phyloP scores from a whole-genome alignment of 2,888 invertebrate genomes.

The Diarsia dahlii region DNA sequence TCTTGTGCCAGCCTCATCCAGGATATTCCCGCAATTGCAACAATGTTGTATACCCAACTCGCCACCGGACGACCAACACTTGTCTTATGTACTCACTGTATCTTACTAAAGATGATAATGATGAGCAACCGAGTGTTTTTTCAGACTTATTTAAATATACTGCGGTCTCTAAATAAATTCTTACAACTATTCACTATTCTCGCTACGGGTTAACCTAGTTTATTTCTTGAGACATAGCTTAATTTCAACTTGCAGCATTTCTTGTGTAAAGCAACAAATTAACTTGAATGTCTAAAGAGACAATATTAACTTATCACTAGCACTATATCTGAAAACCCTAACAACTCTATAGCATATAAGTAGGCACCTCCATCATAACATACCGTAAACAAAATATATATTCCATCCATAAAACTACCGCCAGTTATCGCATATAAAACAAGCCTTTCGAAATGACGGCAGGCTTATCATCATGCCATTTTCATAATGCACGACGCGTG shows the following conservation, averaged over 20 bases:
- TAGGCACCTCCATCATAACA: background rate
- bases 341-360: background rate
- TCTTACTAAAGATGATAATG: too few species aligned
- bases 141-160: background rate
- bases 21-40: too few species aligned
- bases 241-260: background rate
- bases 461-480: constrained; percentile 75
- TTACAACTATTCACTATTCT: background rate
- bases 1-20: too few species aligned
- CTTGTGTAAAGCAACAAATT: background rate
- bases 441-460: constrained; percentile 68
- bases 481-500: constrained; percentile 66
- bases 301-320: background rate
- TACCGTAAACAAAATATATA: constrained; percentile 27
- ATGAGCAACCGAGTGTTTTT: background rate
- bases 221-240: background rate
- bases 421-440: constrained; percentile 59
- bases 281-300: background rate
- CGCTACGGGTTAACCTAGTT: background rate
- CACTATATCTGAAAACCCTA: background rate
- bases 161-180: background rate
- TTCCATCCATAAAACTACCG: constrained; percentile 26
- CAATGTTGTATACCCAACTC: too few species aligned
- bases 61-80: too few species aligned
- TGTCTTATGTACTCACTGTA: background rate